phyloP scores from a whole-genome alignment of 2,797 vertebrate genomes.

The Merluccius polli region DNA sequence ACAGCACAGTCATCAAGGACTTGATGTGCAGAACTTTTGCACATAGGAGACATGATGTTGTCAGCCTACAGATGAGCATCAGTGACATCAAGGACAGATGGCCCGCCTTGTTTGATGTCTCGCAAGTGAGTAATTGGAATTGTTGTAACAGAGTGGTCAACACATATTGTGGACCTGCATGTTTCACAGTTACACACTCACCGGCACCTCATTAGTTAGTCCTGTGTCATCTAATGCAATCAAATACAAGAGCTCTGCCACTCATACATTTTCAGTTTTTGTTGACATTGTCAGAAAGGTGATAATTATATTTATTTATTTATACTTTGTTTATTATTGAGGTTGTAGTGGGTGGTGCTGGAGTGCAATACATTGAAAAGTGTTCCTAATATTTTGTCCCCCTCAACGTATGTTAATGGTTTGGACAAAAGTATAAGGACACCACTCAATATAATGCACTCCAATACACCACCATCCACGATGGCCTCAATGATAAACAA shows the following conservation, averaged over 20 bases:
- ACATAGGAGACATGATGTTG: slow-evolving; percentile 25
- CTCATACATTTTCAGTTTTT: no score
- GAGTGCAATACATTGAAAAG: neutral
- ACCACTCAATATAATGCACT: neutral
- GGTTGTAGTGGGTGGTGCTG: slow-evolving; percentile 3
- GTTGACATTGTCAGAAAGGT: no score
- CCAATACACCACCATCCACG: neutral
- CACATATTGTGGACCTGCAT: slow-evolving; percentile 8
- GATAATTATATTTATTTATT: no score
- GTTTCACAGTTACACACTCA: neutral
- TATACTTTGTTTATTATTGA: slow-evolving; percentile 3
- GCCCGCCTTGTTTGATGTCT: slow-evolving; percentile 32
- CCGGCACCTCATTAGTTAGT: no score
- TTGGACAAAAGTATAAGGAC: slow-evolving; percentile 1
- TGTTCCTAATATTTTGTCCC: no score
- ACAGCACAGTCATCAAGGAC: slow-evolving; percentile 7
- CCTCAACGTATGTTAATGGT: neutral
- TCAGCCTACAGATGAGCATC: slow-evolving; percentile 27
- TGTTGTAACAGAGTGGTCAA: slow-evolving; percentile 13
- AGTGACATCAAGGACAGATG: slow-evolving; percentile 33
- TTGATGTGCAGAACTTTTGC: slow-evolving; percentile 24
- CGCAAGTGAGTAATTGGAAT: slow-evolving; percentile 21
- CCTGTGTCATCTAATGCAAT: slow-evolving; percentile 6
- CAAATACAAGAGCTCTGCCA: neutral
- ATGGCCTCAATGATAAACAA: slow-evolving; percentile 2